phyloP scores from a whole-genome alignment of 2,797 vertebrate genomes.

The Coracias cyanogaster region DNA sequence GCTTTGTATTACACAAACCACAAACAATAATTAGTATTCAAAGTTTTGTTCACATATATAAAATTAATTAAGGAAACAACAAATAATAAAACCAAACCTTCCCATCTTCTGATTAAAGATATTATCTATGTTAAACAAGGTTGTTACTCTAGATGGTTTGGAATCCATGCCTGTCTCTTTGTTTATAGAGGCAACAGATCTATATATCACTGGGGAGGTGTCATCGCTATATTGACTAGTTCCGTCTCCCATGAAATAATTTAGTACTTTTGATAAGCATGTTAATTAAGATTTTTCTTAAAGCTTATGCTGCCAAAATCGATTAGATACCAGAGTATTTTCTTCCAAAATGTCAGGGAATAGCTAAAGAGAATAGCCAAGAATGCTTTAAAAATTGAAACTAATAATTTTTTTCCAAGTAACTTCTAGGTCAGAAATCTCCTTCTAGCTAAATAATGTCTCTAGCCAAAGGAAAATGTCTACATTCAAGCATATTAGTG shows the following conservation, averaged over 20 bases:
- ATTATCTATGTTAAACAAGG: neutral
- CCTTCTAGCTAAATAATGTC: neutral
- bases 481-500: neutral
- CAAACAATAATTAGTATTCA: neutral
- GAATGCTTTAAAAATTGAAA: neutral
- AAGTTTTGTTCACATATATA: neutral
- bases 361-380: neutral
- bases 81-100: neutral
- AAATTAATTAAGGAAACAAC: neutral
- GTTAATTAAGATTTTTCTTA: conserved; percentile 21
- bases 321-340: neutral
- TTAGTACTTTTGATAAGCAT: neutral
- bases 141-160: neutral
- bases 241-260: neutral
- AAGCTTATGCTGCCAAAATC: neutral
- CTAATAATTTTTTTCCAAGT: neutral
- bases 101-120: neutral
- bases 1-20: neutral
- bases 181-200: neutral
- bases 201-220: neutral
- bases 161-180: neutral
- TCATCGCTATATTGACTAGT: neutral
- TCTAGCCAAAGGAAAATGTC: neutral
- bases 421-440: neutral
- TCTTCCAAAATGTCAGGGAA: neutral